A percentile compares a stretch with the other conserved stretches of the same genome.
Conservation (phyloP, 2,113 vertebrate genomes). For the Misgurnus mizolepis region DNA sequence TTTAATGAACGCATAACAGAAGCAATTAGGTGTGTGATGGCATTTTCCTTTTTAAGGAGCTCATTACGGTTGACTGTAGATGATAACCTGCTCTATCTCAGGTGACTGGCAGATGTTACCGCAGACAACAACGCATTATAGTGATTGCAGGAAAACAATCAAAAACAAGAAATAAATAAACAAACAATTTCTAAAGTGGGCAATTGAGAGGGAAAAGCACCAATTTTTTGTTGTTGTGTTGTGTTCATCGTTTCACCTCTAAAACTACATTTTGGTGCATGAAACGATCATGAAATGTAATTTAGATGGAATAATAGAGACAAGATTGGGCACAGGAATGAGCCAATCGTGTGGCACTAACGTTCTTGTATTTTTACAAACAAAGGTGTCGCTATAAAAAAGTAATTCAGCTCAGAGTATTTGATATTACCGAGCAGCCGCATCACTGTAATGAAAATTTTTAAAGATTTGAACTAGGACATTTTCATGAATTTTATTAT, state of each 20-base stretch:
- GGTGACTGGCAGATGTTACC: conserved; percentile 38
- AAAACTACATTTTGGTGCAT: conserved; percentile 28
- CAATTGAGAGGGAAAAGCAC: background rate
- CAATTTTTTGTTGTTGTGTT: conserved; percentile 1
- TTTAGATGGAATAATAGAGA: conserved; percentile 23
- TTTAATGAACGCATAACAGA: conserved; percentile 54
- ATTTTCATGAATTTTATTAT: conserved; percentile 2
- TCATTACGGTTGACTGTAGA: conserved; percentile 44
- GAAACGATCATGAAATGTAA: conserved; percentile 48
- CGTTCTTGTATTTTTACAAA: conserved; percentile 9
- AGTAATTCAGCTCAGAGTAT: conserved; percentile 28
- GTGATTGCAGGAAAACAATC: conserved; percentile 10
- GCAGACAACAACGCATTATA: conserved; percentile 14
- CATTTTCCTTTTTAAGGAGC: conserved; percentile 43
- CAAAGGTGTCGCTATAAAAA: conserved; percentile 3
- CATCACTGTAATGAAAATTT: background rate
- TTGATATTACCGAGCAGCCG: background rate
- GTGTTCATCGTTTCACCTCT: conserved; percentile 26
- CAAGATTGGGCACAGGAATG: background rate
- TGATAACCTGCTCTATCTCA: conserved; percentile 33
- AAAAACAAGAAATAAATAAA: conserved; percentile 8
- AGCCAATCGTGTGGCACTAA: background rate
- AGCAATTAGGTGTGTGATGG: conserved; percentile 39
- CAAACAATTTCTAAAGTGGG: background rate
- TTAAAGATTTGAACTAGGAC: no score